A percentile compares a stretch with the other conserved stretches of the same genome.
Conservation (phyloP, 1,140 invertebrate species). For the Heterodera carotae region DNA sequence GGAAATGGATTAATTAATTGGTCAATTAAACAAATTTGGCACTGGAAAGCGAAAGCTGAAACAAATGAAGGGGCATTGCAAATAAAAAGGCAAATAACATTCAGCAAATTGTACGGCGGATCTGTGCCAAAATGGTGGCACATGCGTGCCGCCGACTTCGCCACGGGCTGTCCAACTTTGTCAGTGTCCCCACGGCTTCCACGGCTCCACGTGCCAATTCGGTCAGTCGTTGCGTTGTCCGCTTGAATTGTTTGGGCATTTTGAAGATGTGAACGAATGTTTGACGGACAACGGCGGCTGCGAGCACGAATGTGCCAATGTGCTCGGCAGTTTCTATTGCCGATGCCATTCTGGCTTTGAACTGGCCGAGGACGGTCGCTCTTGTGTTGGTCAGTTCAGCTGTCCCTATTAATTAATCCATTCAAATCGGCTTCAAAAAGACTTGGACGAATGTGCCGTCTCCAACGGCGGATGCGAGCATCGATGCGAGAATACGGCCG, state of each 20-base stretch:
- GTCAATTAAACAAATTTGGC: not conserved
- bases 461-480: slow-evolving; percentile 38
- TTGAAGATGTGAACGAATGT: slow-evolving; percentile 66
- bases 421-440: not conserved
- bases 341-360: slow-evolving; percentile 70
- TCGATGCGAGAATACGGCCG: slow-evolving; percentile 43
- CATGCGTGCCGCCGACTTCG: slow-evolving; percentile 44
- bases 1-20: not conserved
- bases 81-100: slow-evolving; percentile 33
- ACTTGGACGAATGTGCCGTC: slow-evolving; percentile 40
- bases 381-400: slow-evolving; percentile 52
- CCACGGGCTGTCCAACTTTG: slow-evolving; percentile 54
- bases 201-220: slow-evolving; percentile 65
- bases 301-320: slow-evolving; percentile 66
- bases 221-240: slow-evolving; percentile 43
- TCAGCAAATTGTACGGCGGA: slow-evolving; percentile 66
- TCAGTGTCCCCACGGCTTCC: slow-evolving; percentile 61
- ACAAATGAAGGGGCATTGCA: too few relatives aligned
- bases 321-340: slow-evolving; percentile 70
- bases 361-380: slow-evolving; percentile 49
- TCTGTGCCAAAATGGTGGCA: slow-evolving; percentile 66
- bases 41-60: not conserved
- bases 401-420: too few relatives aligned
- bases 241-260: not conserved
- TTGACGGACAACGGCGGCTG: slow-evolving; percentile 65